Percentiles rank a stretch among this genome's conserved stretches.
These are phyloP conservation scores for Dreissena rostriformis DNA, from an alignment of 1,140 invertebrate genomes.

Conservation along the genomic window DNA sequence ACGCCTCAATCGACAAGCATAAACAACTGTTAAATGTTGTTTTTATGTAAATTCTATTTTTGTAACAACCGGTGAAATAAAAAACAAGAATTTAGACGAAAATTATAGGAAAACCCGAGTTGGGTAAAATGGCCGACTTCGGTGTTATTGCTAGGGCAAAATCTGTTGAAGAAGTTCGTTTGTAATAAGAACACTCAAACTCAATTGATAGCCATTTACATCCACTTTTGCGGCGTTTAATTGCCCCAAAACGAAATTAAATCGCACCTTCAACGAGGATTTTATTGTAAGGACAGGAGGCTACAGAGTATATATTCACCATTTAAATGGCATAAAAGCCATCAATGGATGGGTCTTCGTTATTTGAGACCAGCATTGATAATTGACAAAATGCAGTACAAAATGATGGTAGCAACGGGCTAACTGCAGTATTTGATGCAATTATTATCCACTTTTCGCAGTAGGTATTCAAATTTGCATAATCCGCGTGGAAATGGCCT, in stretches of 20 bases:
- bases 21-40: slow-evolving; percentile 39
- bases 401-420: not conserved
- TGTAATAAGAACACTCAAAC: slow-evolving; percentile 48
- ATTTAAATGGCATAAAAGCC: slow-evolving; percentile 21
- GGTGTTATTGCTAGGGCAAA: slow-evolving; percentile 46
- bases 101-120: slow-evolving; percentile 44
- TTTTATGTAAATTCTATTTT: slow-evolving; percentile 52
- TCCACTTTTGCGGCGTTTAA: slow-evolving; percentile 43
- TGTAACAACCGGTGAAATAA: slow-evolving; percentile 48
- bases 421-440: not conserved
- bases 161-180: slow-evolving; percentile 10
- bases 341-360: not conserved
- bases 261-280: slow-evolving; percentile 27
- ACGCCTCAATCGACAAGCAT: too few relatives aligned
- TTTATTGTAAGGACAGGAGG: slow-evolving; percentile 37
- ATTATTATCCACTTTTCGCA: not conserved
- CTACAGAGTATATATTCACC: slow-evolving; percentile 39
- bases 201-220: slow-evolving; percentile 54
- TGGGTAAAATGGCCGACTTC: slow-evolving; percentile 42
- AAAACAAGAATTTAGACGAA: slow-evolving; percentile 45
- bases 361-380: not conserved
- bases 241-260: slow-evolving; percentile 53
- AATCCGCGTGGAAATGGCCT: too few relatives aligned
- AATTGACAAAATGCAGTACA: not conserved
- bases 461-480: too few relatives aligned